Evolutionary conservation across 2,797 vertebrate genomes (phyloP), one percentile per base, ranked within the genome.

Genomic region (Phataginus tricuspis): DNA sequence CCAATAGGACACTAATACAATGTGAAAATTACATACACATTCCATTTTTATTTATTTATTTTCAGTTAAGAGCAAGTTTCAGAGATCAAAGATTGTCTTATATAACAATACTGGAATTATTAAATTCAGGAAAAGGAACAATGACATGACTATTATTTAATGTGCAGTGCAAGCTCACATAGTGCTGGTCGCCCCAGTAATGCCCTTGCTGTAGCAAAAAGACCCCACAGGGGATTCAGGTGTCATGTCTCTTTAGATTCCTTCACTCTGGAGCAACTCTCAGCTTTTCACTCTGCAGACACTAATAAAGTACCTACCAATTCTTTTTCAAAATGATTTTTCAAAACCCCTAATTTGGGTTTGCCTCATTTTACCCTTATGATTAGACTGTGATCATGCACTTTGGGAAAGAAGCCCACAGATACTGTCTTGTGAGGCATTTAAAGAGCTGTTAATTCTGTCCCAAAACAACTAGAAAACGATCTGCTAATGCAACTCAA

Each of bases 381-480:
- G 34, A 68, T 93, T 77, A 55, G 57, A 34, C 9, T 53, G 27
- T 85, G 23, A 19, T 37, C 80, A 34, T 25, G 23, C 11, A 1
- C 3, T 63, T 72, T 19, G 3, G 88, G 27, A 91, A 78, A 55
- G 25, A 53, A 37, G 39, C 71, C 6, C 31, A 4, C n/a, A 12
- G 51, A 74, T 27, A 13, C 12, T 57, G 10, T 69, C 21, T 27
- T 42, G 1, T 45, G 21, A 42, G 23, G 27, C 0, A 1, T 57
- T 84, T 37, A 63, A 90, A 87, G 45, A 75, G 19, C 10, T 74
- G 53, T 59, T 42, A 14, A 37, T 85, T 88, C 63, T 84, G 34
- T 25, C 55, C 19, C 64, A 42, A 51, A 84, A 69, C 63, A 86
- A 79, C 45, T 91, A 90, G 16, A 82, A 96, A 95, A 91, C 31